A percentile compares a stretch with the other conserved stretches of the same genome.
Conservation (phyloP, 2,888 invertebrate species). For the Ophion ellenae region DNA sequence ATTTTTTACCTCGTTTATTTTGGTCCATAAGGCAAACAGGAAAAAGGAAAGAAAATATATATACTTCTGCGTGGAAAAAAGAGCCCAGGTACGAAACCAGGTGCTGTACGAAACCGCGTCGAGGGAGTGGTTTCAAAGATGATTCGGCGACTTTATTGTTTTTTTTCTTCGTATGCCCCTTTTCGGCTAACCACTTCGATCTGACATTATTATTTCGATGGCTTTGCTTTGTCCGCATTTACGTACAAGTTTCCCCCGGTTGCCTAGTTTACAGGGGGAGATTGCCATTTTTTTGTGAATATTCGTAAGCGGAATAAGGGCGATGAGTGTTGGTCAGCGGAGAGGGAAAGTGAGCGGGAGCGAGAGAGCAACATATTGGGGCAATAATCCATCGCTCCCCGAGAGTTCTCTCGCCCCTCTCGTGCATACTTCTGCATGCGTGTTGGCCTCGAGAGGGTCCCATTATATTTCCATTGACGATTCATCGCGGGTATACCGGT, state of each 20-base stretch:
- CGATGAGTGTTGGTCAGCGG: neutral
- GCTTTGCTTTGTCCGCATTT: neutral
- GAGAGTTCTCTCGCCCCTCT: slow-evolving; percentile 52
- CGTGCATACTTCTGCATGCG: neutral
- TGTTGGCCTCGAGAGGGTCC: slow-evolving; percentile 57
- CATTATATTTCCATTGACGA: slow-evolving; percentile 68
- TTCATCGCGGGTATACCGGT: slow-evolving; percentile 61
- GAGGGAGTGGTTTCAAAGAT: neutral
- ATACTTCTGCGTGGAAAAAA: neutral
- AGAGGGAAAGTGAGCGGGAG: neutral
- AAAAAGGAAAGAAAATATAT: neutral
- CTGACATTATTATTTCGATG: slow-evolving; percentile 29
- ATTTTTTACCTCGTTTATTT: neutral
- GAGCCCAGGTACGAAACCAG: too few species aligned
- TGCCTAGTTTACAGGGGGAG: neutral
- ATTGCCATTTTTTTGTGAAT: neutral
- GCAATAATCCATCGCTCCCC: slow-evolving; percentile 19
- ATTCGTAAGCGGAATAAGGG: slow-evolving; percentile 10
- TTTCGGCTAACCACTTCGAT: neutral
- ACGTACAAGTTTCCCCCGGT: neutral
- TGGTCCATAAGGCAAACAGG: neutral
- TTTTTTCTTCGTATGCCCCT: neutral
- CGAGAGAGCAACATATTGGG: slow-evolving; percentile 21
- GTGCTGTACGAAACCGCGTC: neutral
- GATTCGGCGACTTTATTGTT: neutral